Evolutionary conservation across 1,140 invertebrate species (phyloP), one percentile per base, ranked within the genome.

Genomic region (Cotesia glomerata): DNA sequence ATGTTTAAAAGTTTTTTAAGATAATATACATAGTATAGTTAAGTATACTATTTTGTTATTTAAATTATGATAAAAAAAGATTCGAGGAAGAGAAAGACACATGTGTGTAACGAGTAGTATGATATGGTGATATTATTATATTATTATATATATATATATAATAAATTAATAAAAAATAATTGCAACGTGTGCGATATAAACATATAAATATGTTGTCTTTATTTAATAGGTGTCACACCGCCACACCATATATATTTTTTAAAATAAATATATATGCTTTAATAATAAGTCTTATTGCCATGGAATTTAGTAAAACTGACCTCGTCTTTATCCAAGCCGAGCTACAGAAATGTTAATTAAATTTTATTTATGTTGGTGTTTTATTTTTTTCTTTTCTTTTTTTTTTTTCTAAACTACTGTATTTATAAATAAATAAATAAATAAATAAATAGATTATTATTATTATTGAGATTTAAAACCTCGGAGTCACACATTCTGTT

Each of bases 251-350:
- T 45, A 45, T 45, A 45, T 56, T 56, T 16, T 56, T 13, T 18
- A 14, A 54, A 54, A 54, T 14, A 54, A 54, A 54, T 14, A 54
- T 56, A 56, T 56, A 78, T 77, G 74, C 26, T 75, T 76, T 82
- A 79, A 84, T 76, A 83, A 72, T 75, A 73, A 54, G 75, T 79
- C 66, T 73, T 26, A 26, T 26, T 78, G 52, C 14, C 52, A 54
- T 54, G 52, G 52, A 54, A 54, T 73, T 79, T 80, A 69, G 78
- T 75, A 76, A 69, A 85, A 88, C 92, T 94, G 93, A 88, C 93
- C 93, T 94, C 93, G 90, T 94, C 92, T 90, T 92, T 92, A 90
- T 93, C 92, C 92, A 93, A 92, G 92, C 92, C 92, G 91, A 93
- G 92, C 93, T 94, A 92, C 89, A 90, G 89, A 90, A 91, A 85